A percentile compares a stretch with the other conserved stretches of the same genome.
Conservation (phyloP, 1,140 invertebrate species). For the Kradibia gibbosae region DNA sequence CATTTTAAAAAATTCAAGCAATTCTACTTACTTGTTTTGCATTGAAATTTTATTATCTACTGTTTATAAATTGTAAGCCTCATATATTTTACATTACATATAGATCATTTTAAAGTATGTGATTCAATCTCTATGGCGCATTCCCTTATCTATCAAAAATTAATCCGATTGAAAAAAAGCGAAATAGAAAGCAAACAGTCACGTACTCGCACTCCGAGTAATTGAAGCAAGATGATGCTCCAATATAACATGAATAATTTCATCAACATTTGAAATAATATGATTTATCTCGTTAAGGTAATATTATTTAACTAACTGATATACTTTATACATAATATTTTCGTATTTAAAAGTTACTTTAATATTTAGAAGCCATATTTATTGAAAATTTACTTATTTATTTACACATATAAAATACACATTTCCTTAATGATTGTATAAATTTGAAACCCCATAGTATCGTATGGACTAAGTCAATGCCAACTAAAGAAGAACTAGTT, state of each 20-base stretch:
- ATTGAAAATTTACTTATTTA: no score
- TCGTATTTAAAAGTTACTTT: no score
- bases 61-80: not conserved
- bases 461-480: not conserved
- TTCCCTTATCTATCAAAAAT: slow-evolving; percentile 8
- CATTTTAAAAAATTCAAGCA: no score
- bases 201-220: not conserved
- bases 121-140: not conserved
- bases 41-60: slow-evolving; percentile 22
- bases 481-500: not conserved
- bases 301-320: no score
- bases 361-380: no score
- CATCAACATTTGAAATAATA: not conserved
- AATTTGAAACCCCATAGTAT: not conserved
- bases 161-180: not conserved
- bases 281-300: no score
- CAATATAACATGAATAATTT: not conserved
- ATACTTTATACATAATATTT: no score
- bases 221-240: not conserved
- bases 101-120: not conserved
- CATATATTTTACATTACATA: not conserved
- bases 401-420: no score
- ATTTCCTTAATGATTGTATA: not conserved
- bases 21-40: slow-evolving; percentile 7
- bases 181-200: not conserved